Evolutionary conservation across 2,888 invertebrate species (phyloP).

Genomic region (Plutella xylostella): DNA sequence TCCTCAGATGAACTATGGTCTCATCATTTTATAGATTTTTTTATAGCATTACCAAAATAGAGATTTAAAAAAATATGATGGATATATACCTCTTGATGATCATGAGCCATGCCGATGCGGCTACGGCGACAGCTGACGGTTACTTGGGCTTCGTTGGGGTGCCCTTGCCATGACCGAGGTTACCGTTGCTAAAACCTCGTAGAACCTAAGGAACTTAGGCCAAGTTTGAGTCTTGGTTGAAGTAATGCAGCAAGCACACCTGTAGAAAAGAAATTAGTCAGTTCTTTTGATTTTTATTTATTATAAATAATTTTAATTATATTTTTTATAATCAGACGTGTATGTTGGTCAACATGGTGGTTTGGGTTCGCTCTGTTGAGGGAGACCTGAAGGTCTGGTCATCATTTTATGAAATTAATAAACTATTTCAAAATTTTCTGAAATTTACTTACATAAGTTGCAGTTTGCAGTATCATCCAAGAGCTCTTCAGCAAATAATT

Average conservation of each 20-base stretch:
- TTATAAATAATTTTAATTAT: no score
- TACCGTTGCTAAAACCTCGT: no score
- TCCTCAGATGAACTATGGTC: slow-evolving; percentile 36
- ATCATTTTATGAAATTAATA: slow-evolving; percentile 29
- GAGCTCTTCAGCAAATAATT: no score
- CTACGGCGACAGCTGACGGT: neutral
- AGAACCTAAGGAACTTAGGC: no score
- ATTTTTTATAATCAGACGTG: slow-evolving; percentile 15
- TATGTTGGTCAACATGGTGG: slow-evolving; percentile 23
- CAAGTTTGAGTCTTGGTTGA: no score
- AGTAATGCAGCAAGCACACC: no score
- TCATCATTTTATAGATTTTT: slow-evolving; percentile 24
- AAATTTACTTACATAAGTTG: no score
- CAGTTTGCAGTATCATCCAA: no score
- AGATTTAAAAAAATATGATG: neutral
- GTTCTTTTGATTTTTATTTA: no score
- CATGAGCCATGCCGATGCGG: neutral
- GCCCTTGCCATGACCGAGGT: no score
- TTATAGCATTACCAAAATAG: neutral
- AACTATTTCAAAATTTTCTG: no score
- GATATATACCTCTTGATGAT: neutral
- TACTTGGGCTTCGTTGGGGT: neutral
- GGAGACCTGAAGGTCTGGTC: slow-evolving; percentile 60
- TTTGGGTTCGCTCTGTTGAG: slow-evolving; percentile 61
- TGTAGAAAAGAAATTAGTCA: no score